These are phyloP conservation scores for Peromyscus californicus DNA, from an alignment of 2,113 vertebrate species.

Conservation along the genomic window DNA sequence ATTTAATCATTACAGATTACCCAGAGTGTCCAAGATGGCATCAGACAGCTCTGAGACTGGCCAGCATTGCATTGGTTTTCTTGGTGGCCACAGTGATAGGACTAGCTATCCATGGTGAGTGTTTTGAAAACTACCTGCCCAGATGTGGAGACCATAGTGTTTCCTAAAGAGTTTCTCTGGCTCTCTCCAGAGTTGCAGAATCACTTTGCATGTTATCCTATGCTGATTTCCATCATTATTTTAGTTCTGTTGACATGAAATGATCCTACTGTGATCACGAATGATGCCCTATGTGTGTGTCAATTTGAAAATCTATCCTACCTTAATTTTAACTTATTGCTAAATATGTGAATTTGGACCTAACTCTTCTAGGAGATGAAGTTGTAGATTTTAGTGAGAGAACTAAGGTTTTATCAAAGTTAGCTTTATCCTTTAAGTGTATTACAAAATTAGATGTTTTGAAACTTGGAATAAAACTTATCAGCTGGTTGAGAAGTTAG, in stretches of 20 bases:
- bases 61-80: not conserved
- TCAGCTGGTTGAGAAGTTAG: not conserved
- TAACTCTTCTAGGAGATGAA: constrained; percentile 22
- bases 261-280: not conserved
- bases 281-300: not conserved
- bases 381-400: constrained; percentile 28
- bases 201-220: not conserved
- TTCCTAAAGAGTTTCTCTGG: not conserved
- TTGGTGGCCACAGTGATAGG: constrained; percentile 29
- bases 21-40: constrained; percentile 59
- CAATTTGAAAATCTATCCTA: not conserved
- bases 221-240: not conserved
- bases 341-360: not conserved
- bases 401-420: not conserved
- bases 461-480: not conserved
- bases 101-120: constrained; percentile 28
- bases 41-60: constrained; percentile 8
- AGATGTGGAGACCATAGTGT: not conserved
- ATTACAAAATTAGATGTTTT: not conserved
- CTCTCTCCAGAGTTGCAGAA: not conserved
- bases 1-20: constrained; percentile 56
- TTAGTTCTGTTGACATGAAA: not conserved
- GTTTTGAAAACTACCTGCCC: not conserved
- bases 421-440: not conserved
- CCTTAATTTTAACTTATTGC: not conserved